Percentiles rank a stretch among this genome's conserved stretches.
These are phyloP conservation scores for Lacerta bilineata DNA, from an alignment of 2,797 vertebrate species.

Conservation along the genomic window DNA sequence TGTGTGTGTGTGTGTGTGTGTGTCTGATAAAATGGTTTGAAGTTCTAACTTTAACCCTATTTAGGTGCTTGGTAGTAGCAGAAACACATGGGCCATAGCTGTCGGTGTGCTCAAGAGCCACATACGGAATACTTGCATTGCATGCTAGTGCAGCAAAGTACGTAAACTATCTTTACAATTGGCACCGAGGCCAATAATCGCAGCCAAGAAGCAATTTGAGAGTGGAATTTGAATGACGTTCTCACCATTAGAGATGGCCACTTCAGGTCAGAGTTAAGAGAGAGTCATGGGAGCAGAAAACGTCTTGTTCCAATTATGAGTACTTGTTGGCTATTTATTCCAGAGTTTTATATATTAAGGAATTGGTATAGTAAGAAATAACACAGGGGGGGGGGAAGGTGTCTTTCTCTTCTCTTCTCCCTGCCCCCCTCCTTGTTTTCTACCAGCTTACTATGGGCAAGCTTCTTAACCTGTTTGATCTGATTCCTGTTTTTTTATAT, in stretches of 20 bases:
- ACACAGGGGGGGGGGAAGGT: background rate
- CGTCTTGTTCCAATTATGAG: background rate
- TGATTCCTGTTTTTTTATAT: conserved; percentile 63
- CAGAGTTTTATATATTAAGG: background rate
- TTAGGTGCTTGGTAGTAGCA: background rate
- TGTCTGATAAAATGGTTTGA: too few relatives aligned
- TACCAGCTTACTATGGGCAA: conserved; percentile 42
- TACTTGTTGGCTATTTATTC: background rate
- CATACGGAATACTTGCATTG: conserved; percentile 19
- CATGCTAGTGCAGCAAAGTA: conserved; percentile 25
- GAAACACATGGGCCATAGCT: background rate
- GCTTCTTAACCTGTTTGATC: conserved; percentile 60
- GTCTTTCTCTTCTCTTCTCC: too few relatives aligned
- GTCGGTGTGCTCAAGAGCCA: conserved; percentile 5
- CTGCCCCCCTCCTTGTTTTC: background rate
- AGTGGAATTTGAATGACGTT: conserved; percentile 8
- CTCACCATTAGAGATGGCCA: conserved; percentile 33
- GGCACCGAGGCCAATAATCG: conserved; percentile 45
- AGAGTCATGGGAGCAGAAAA: conserved; percentile 6
- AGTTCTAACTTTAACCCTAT: background rate
- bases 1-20: too few relatives aligned
- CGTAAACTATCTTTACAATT: conserved; percentile 42
- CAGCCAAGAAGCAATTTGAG: conserved; percentile 49
- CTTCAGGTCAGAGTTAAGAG: conserved; percentile 33
- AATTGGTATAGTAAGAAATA: background rate